Percentiles rank a stretch among this genome's conserved stretches.
These are phyloP conservation scores for Petroica traversi DNA, from an alignment of 2,113 vertebrate genomes.

Conservation along the genomic window DNA sequence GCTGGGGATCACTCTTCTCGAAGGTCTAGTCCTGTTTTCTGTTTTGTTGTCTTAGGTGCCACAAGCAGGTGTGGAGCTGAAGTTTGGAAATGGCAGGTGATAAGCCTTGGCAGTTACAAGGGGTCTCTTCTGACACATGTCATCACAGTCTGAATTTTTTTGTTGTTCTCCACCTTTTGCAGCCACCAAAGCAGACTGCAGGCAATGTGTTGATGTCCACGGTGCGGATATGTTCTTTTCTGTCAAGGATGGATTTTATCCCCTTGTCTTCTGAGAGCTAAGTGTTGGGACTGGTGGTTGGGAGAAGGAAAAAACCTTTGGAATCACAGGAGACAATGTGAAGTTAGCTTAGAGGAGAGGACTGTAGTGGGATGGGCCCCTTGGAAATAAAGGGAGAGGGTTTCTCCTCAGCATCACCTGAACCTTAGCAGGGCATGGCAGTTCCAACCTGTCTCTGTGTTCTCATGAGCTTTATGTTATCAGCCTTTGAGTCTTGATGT, in stretches of 20 bases:
- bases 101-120: neutral
- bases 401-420: neutral
- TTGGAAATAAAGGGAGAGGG: neutral
- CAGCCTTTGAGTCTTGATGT: accelerated
- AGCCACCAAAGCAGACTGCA: accelerated
- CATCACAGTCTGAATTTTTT: neutral
- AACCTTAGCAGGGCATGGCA: neutral
- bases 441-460: neutral
- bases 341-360: neutral
- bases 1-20: too few species aligned
- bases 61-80: accelerated
- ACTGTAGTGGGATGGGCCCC: too few species aligned
- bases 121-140: neutral
- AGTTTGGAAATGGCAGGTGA: neutral
- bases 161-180: neutral
- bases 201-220: accelerated
- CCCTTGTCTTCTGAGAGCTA: neutral
- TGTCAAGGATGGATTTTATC: accelerated
- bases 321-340: neutral
- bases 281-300: too few species aligned
- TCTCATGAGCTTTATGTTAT: accelerated
- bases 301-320: neutral
- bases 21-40: accelerated
- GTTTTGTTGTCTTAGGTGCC: neutral
- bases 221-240: accelerated